phyloP scores from a whole-genome alignment of 2,888 invertebrate genomes.

The Mesorhabditis belari region DNA sequence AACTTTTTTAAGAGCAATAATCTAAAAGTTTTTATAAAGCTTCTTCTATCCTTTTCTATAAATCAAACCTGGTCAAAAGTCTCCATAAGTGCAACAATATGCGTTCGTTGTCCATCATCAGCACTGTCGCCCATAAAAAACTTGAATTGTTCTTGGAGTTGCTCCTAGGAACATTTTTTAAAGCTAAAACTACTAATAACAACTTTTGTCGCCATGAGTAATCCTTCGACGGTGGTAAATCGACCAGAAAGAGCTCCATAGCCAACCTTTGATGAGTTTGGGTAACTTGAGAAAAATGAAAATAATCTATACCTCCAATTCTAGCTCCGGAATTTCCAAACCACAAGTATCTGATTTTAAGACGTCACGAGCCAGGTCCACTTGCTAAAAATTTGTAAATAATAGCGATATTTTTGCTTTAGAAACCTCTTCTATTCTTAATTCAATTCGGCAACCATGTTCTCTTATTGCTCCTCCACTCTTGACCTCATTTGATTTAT shows the following conservation, averaged over 20 bases:
- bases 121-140: slow-evolving; percentile 52
- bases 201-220: slow-evolving; percentile 68
- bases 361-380: slow-evolving; percentile 85
- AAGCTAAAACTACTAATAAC: not conserved
- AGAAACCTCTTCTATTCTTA: slow-evolving; percentile 36
- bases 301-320: slow-evolving; percentile 63
- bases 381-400: slow-evolving; percentile 55
- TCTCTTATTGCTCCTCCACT: slow-evolving; percentile 42
- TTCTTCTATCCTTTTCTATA: not conserved
- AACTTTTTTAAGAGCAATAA: slow-evolving; percentile 39
- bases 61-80: slow-evolving; percentile 27
- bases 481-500: slow-evolving; percentile 81
- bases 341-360: slow-evolving; percentile 82
- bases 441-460: slow-evolving; percentile 37
- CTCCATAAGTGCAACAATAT: slow-evolving; percentile 28
- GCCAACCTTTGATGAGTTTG: slow-evolving; percentile 68
- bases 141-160: slow-evolving; percentile 46
- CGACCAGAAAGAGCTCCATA: slow-evolving; percentile 79
- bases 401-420: slow-evolving; percentile 1
- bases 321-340: slow-evolving; percentile 76
- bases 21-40: slow-evolving; percentile 1
- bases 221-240: slow-evolving; percentile 89
- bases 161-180: slow-evolving; percentile 56
- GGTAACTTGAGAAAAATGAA: not conserved
- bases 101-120: slow-evolving; percentile 16